phyloP scores from a whole-genome alignment of 2,888 invertebrate species.

The Sussaba pulchella region DNA sequence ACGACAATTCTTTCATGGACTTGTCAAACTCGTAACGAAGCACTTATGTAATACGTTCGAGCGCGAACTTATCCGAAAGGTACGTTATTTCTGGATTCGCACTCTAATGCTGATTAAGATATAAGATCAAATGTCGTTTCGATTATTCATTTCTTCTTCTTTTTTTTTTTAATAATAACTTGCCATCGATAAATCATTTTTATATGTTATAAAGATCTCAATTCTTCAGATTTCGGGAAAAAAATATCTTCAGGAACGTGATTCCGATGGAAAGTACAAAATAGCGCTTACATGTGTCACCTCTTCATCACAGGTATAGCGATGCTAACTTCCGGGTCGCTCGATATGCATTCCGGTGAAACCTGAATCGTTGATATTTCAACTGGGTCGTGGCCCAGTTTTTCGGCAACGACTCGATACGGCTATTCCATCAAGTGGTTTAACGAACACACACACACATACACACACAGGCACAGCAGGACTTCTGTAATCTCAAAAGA shows the following conservation, averaged over 20 bases:
- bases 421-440: slow-evolving; percentile 16
- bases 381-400: slow-evolving; percentile 76
- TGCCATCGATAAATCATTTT: neutral
- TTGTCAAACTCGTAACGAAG: slow-evolving; percentile 13
- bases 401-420: slow-evolving; percentile 61
- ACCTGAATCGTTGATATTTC: slow-evolving; percentile 63
- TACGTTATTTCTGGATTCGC: too few species aligned
- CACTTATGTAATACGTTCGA: slow-evolving; percentile 17
- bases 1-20: slow-evolving; percentile 2
- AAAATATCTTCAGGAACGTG: neutral
- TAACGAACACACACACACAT: neutral
- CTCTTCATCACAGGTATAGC: neutral
- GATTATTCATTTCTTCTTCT: neutral
- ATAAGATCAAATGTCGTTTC: too few species aligned
- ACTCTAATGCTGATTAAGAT: too few species aligned
- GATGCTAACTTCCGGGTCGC: slow-evolving; percentile 25
- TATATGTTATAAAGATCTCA: too few species aligned
- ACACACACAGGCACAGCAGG: neutral
- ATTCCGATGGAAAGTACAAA: neutral
- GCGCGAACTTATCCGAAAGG: too few species aligned
- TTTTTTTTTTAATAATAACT: neutral
- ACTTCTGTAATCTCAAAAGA: neutral
- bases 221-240: neutral
- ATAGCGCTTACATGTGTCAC: slow-evolving; percentile 1
- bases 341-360: slow-evolving; percentile 66